Evolutionary conservation across 2,113 vertebrate species (phyloP), one percentile per base, ranked within the genome.

Genomic region (Pelodiscus sinensis): DNA sequence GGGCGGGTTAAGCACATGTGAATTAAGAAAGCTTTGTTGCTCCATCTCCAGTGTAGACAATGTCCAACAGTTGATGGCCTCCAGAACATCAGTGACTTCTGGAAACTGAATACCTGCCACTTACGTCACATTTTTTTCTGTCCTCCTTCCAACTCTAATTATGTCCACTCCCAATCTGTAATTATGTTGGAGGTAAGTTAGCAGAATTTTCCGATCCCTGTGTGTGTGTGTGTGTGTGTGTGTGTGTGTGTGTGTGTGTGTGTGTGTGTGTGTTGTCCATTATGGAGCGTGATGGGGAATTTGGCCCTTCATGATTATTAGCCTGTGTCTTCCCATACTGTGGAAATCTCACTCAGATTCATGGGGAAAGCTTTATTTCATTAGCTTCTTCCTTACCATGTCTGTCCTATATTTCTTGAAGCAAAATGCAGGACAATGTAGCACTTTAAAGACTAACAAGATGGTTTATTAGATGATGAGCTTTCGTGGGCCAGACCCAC

Each of bases 231-330:
- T n/a, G n/a, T n/a, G n/a, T n/a, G n/a, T n/a, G n/a, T n/a, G n/a
- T n/a, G n/a, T n/a, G n/a, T n/a, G n/a, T n/a, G n/a, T n/a, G n/a
- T n/a, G n/a, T n/a, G n/a, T n/a, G n/a, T n/a, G n/a, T n/a, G n/a
- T n/a, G n/a, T n/a, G n/a, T n/a, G n/a, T n/a, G 14, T 0, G 8
- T 50, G 15, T n/a, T 19, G 18, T n/a, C 65, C 4, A 6, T n/a
- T 9, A 75, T 75, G 27, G 6, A 81, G 54, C 5, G 14, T 14
- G 52, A 14, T 22, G 86, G 77, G 54, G 11, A 75, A 14, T 5
- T 2, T 13, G 1, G 52, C 4, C 62, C 79, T 90, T 78, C 27
- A 80, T 15, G n/a, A 7, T 35, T 71, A 10, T 21, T 18, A 71
- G 18, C 65, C 15, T 91, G 89, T 12, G 2, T 54, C n/a, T 85